Evolutionary conservation across 2,888 invertebrate genomes (phyloP).

Genomic region (Apodemia mormo): DNA sequence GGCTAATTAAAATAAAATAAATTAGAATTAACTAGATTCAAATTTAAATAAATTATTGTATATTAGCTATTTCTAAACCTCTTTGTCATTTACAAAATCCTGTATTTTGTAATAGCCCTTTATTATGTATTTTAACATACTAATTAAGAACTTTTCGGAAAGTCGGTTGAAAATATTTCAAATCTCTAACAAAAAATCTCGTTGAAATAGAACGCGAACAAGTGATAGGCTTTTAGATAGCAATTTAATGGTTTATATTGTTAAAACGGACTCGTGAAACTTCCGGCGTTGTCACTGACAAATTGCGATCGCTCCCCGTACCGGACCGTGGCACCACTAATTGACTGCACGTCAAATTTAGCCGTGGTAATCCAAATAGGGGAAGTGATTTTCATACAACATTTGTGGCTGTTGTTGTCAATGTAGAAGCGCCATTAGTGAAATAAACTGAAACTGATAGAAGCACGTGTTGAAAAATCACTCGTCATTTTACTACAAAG

Average conservation of each 20-base stretch:
- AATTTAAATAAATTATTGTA: too few species aligned
- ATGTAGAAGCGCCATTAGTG: conserved; percentile 9
- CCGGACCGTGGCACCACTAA: conserved; percentile 57
- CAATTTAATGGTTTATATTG: conserved; percentile 40
- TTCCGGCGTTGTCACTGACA: conserved; percentile 78
- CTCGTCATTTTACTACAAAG: neutral
- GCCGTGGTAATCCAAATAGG: conserved; percentile 66
- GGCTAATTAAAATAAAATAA: too few species aligned
- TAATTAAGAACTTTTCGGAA: neutral
- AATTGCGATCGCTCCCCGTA: conserved; percentile 64
- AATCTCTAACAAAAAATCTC: neutral
- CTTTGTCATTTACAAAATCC: too few species aligned
- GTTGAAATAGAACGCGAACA: conserved; percentile 11
- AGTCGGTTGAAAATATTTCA: neutral
- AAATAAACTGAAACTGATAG: neutral
- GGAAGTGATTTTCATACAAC: conserved; percentile 50
- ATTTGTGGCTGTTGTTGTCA: conserved; percentile 13
- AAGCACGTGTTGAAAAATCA: neutral
- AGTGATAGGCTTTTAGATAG: conserved; percentile 32
- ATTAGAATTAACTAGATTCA: too few species aligned
- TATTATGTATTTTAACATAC: neutral
- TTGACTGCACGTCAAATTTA: conserved; percentile 78
- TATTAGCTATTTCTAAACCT: too few species aligned
- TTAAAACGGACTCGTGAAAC: conserved; percentile 46
- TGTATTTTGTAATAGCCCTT: too few species aligned